Evolutionary conservation across 2,888 invertebrate genomes (phyloP).

Genomic region (Drosophila suboccidentalis): DNA sequence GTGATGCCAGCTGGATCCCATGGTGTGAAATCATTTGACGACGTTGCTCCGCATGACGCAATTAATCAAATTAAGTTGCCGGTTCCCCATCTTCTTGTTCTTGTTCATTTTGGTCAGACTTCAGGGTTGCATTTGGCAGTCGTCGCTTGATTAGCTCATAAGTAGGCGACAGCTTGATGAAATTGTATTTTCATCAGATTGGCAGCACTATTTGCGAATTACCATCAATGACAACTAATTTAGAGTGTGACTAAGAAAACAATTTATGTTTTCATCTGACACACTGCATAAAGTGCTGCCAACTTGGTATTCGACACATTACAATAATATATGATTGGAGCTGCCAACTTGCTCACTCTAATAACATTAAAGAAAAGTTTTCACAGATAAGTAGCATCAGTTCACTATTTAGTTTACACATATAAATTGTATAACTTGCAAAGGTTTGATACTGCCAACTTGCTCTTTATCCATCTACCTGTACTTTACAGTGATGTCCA

Average conservation of each 20-base stretch:
- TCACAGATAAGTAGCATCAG: background rate
- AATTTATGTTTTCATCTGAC: background rate
- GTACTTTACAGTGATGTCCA: no score
- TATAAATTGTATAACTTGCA: background rate
- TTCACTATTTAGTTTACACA: no score
- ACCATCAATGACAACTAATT: slow-evolving; percentile 12
- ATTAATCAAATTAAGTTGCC: slow-evolving; percentile 78
- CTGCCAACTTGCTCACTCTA: background rate
- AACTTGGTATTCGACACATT: slow-evolving; percentile 1
- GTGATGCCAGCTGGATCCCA: slow-evolving; percentile 12
- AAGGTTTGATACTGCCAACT: background rate
- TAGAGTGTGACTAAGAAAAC: background rate
- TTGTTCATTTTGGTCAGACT: slow-evolving; percentile 34
- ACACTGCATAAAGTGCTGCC: background rate
- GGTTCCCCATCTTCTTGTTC: slow-evolving; percentile 22
- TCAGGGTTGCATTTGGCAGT: slow-evolving; percentile 6
- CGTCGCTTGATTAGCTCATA: slow-evolving; percentile 71
- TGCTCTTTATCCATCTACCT: background rate
- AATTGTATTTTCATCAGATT: slow-evolving; percentile 29
- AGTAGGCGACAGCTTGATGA: slow-evolving; percentile 49
- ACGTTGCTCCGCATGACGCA: slow-evolving; percentile 76
- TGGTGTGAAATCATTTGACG: slow-evolving; percentile 79
- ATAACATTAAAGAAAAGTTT: background rate
- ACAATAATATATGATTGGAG: background rate
- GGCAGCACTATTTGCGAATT: slow-evolving; percentile 19